These are phyloP conservation scores for Perithous albicinctus DNA, from an alignment of 2,888 invertebrate species.

Conservation along the genomic window DNA sequence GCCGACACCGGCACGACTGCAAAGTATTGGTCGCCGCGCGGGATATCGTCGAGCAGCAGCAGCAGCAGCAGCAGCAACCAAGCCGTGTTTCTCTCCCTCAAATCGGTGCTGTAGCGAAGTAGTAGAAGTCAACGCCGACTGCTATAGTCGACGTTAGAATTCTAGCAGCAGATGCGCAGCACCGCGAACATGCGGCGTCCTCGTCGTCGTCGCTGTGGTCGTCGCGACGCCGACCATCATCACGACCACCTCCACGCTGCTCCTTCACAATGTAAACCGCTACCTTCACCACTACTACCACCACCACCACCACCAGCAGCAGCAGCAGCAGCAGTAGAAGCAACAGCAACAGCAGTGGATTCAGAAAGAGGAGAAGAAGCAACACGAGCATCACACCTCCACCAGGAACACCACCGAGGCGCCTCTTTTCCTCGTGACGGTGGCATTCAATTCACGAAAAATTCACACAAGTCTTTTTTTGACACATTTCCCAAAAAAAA, in stretches of 20 bases:
- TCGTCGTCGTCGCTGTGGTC: conserved; percentile 48
- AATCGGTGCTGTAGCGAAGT: background rate
- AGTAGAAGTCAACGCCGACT: background rate
- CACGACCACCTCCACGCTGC: conserved; percentile 7
- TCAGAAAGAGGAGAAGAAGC: no score
- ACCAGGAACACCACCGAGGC: background rate
- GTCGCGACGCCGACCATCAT: conserved; percentile 31
- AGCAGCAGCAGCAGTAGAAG: conserved; percentile 1
- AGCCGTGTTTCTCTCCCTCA: conserved; percentile 13
- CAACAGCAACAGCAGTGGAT: background rate
- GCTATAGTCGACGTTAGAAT: conserved; percentile 1
- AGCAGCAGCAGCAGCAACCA: no score
- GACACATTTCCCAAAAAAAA: background rate
- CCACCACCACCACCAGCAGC: background rate
- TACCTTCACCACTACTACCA: background rate
- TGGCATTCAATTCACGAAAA: background rate
- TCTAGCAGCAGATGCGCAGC: conserved; percentile 17
- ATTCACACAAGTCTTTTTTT: background rate
- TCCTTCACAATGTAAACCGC: background rate
- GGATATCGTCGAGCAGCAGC: background rate
- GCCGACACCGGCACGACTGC: conserved; percentile 59
- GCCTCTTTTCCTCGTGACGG: background rate
- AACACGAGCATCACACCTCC: background rate
- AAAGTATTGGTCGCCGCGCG: background rate
- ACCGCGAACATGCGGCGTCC: conserved; percentile 42